Conservation (phyloP, 2,888 invertebrate species). For the Embidobia sp. region DNA sequence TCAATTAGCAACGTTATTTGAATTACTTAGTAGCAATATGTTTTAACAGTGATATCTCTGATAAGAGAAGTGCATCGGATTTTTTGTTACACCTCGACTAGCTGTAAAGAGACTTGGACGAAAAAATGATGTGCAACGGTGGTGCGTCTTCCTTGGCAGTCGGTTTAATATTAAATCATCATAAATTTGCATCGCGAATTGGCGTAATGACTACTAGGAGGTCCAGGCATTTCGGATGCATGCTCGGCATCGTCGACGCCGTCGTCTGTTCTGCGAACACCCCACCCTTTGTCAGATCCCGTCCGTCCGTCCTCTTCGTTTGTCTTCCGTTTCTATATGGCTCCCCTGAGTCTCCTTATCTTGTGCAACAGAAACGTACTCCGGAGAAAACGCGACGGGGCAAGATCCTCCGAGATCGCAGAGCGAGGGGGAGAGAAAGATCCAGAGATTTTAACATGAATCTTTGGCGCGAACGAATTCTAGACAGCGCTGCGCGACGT, state of each 20-base stretch:
- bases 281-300: slow-evolving; percentile 21
- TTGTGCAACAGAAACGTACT: slow-evolving; percentile 42
- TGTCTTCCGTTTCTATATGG: slow-evolving; percentile 50
- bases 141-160: slow-evolving; percentile 50
- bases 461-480: slow-evolving; percentile 77
- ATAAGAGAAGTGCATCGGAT: slow-evolving; percentile 22
- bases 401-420: slow-evolving; percentile 40
- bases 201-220: slow-evolving; percentile 72
- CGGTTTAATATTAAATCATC: slow-evolving; percentile 74
- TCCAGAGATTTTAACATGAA: slow-evolving; percentile 73
- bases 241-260: slow-evolving; percentile 62
- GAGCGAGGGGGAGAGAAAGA: slow-evolving; percentile 21
- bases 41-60: too few relatives aligned
- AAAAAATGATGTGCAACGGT: slow-evolving; percentile 11
- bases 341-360: slow-evolving; percentile 55
- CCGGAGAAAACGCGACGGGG: slow-evolving; percentile 58
- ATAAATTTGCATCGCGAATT: slow-evolving; percentile 77
- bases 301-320: slow-evolving; percentile 44
- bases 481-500: slow-evolving; percentile 72
- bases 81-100: slow-evolving; percentile 41
- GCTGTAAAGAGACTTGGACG: slow-evolving; percentile 7
- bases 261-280: slow-evolving; percentile 59
- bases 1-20: slow-evolving; percentile 9
- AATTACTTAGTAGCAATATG: too few relatives aligned
- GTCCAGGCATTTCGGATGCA: slow-evolving; percentile 67